Evolutionary conservation across 2,113 vertebrate species (phyloP).

Genomic region (Crocuta crocuta): DNA sequence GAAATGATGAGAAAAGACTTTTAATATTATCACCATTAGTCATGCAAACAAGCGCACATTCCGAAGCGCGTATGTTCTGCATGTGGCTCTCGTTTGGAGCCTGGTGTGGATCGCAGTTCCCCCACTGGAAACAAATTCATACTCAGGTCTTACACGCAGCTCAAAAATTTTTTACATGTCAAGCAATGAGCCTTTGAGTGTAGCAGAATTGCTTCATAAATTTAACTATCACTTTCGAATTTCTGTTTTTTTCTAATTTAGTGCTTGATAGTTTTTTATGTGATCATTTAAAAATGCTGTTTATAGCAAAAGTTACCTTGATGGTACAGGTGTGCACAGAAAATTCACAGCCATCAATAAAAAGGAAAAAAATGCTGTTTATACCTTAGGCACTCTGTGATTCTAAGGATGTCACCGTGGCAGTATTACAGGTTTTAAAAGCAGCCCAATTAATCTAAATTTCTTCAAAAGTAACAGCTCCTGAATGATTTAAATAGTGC

Average conservation of each 20-base stretch:
- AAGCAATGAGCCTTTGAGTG: constrained; percentile 86
- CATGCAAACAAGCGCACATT: constrained; percentile 86
- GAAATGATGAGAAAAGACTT: constrained; percentile 85
- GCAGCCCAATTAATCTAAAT: constrained; percentile 45
- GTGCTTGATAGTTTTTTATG: constrained; percentile 91
- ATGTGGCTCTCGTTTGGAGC: constrained; percentile 57
- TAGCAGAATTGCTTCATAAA: constrained; percentile 90
- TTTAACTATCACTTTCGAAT: constrained; percentile 90
- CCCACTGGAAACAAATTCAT: constrained; percentile 57
- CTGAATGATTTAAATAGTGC: constrained; percentile 57
- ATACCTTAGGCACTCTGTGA: constrained; percentile 46
- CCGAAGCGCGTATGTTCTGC: constrained; percentile 69
- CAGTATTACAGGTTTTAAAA: constrained; percentile 32
- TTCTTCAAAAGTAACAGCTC: constrained; percentile 57
- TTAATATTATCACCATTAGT: constrained; percentile 88
- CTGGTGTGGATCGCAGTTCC: constrained; percentile 19
- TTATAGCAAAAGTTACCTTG: constrained; percentile 92
- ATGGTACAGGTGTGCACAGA: constrained; percentile 77
- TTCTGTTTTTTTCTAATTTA: constrained; percentile 88
- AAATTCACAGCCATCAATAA: constrained; percentile 79
- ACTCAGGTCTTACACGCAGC: constrained; percentile 58
- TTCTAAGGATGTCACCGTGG: constrained; percentile 50
- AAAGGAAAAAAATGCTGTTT: background rate
- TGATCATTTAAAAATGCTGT: constrained; percentile 88
- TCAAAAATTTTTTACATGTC: constrained; percentile 84